A percentile compares a stretch with the other conserved stretches of the same genome.
These are phyloP conservation scores for Anagyrus pseudococci DNA, from an alignment of 2,888 invertebrate genomes.

Conservation along the genomic window DNA sequence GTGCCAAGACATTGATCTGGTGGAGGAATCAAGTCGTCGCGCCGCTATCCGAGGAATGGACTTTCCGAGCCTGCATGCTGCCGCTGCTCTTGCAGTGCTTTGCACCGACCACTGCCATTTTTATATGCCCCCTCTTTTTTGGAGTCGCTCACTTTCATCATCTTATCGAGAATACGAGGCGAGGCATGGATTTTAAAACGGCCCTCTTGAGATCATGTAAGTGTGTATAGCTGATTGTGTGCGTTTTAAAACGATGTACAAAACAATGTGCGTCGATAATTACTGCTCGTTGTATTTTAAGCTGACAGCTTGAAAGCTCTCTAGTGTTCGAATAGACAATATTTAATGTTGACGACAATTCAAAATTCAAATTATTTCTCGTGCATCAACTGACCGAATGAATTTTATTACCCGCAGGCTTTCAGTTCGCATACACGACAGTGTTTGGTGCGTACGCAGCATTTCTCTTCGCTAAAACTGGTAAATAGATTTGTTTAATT, in stretches of 20 bases:
- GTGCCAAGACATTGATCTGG: slow-evolving; percentile 80
- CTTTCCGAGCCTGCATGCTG: slow-evolving; percentile 94
- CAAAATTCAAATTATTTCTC: too few relatives aligned
- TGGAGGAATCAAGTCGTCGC: slow-evolving; percentile 89
- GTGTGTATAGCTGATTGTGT: too few relatives aligned
- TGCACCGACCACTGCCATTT: slow-evolving; percentile 75
- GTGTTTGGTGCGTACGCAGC: slow-evolving; percentile 94
- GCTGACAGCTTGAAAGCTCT: too few relatives aligned
- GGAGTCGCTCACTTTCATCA: slow-evolving; percentile 96
- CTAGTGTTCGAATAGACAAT: too few relatives aligned
- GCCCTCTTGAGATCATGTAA: slow-evolving; percentile 78
- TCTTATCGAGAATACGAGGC: slow-evolving; percentile 78
- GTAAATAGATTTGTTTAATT: slow-evolving; percentile 56
- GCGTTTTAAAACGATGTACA: too few relatives aligned
- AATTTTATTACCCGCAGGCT: too few relatives aligned
- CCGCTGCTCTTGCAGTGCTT: slow-evolving; percentile 87
- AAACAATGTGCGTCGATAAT: too few relatives aligned
- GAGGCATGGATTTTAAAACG: slow-evolving; percentile 73
- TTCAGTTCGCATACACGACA: slow-evolving; percentile 91
- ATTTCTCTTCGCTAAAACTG: slow-evolving; percentile 87
- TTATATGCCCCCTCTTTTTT: slow-evolving; percentile 89
- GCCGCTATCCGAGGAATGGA: slow-evolving; percentile 94
- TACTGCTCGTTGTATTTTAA: too few relatives aligned
- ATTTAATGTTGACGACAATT: too few relatives aligned
- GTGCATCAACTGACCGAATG: too few relatives aligned